Conservation (phyloP, 2,113 vertebrate species). For the Hippocampus mohnikei region DNA sequence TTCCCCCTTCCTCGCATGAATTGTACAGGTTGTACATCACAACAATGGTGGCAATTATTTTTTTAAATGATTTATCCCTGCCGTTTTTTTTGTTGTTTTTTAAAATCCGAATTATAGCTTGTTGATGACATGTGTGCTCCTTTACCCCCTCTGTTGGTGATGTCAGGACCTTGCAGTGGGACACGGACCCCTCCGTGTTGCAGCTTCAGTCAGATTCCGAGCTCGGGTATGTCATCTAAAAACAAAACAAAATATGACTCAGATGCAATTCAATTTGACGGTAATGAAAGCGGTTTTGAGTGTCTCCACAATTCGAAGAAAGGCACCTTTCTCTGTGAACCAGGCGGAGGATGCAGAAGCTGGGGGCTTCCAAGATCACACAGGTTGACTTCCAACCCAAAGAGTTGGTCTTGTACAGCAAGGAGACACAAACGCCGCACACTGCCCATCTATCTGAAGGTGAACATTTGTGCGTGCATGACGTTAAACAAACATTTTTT, state of each 20-base stretch:
- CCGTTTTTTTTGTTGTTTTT: too few species aligned
- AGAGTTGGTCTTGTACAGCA: slow-evolving; percentile 90
- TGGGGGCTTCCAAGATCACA: slow-evolving; percentile 91
- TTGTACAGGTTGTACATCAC: too few species aligned
- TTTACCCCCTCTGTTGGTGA: slow-evolving; percentile 72
- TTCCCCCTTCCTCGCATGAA: too few species aligned
- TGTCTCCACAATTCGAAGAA: neutral
- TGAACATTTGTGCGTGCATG: slow-evolving; percentile 50
- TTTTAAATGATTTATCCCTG: too few species aligned
- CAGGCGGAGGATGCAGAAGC: slow-evolving; percentile 85
- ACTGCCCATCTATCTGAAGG: slow-evolving; percentile 87
- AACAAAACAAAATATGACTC: neutral
- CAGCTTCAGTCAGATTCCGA: slow-evolving; percentile 98
- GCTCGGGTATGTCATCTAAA: slow-evolving; percentile 84
- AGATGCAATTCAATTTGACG: too few species aligned
- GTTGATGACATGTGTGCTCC: slow-evolving; percentile 77
- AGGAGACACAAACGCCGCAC: slow-evolving; percentile 93
- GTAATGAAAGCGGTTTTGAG: neutral
- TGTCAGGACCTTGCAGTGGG: slow-evolving; percentile 96
- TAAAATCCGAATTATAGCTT: neutral
- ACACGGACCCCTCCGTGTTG: slow-evolving; percentile 98
- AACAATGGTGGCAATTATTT: too few species aligned
- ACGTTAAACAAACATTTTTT: neutral
- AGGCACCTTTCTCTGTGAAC: slow-evolving; percentile 24
- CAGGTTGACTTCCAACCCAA: slow-evolving; percentile 94